phyloP scores from a whole-genome alignment of 2,113 vertebrate genomes.

The Notarius quadriscutis region DNA sequence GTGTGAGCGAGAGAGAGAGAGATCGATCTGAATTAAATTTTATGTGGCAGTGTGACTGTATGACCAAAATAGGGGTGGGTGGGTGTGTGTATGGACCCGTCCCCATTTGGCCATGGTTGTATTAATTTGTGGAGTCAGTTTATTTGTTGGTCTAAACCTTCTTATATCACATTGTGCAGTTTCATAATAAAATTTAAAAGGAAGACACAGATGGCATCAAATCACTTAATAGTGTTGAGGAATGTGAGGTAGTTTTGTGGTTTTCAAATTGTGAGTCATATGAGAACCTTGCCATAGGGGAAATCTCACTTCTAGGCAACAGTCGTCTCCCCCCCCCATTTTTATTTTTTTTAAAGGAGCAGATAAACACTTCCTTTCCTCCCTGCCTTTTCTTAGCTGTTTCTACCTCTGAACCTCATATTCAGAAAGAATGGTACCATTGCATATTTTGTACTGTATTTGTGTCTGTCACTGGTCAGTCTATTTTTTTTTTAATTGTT shows the following conservation, averaged over 20 bases:
- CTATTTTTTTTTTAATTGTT: background rate
- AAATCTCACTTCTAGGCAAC: conserved; percentile 53
- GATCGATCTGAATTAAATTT: background rate
- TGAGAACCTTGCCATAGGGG: conserved; percentile 56
- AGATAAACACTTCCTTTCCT: background rate
- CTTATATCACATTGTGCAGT: background rate
- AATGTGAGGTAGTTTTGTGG: conserved; percentile 70
- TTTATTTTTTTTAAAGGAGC: conserved; percentile 62
- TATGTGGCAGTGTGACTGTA: background rate
- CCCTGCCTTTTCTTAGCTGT: conserved; percentile 23
- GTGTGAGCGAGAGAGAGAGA: background rate
- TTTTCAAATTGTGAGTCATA: conserved; percentile 64
- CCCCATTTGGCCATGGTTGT: background rate
- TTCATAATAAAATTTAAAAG: background rate
- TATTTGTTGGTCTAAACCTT: conserved; percentile 1
- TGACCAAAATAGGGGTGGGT: background rate
- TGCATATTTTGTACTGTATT: conserved; percentile 14
- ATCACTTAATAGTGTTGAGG: conserved; percentile 59
- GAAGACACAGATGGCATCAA: conserved; percentile 30
- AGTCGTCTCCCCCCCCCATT: conserved; percentile 54
- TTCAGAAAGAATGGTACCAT: background rate
- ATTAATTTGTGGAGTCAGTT: conserved; percentile 15
- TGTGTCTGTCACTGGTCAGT: background rate
- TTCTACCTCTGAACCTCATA: conserved; percentile 28
- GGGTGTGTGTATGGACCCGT: conserved; percentile 3